Conservation (phyloP, 2,113 vertebrate genomes). For the Regulus satrapa region DNA sequence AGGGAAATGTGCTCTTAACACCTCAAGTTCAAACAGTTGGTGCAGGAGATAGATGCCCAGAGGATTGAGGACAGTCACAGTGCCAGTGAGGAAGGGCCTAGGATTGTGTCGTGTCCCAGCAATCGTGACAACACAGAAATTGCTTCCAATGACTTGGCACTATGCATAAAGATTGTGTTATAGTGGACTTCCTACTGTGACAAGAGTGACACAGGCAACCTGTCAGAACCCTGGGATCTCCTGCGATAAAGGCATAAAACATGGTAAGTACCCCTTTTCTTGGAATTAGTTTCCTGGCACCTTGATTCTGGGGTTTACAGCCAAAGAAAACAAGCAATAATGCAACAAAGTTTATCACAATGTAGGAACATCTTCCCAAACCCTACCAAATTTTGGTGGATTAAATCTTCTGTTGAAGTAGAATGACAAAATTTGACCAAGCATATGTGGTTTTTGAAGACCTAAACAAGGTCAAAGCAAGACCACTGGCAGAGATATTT, state of each 20-base stretch:
- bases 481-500: neutral
- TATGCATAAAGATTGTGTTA: neutral
- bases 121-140: rapidly evolving
- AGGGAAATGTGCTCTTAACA: constrained; percentile 2
- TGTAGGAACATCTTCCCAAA: neutral
- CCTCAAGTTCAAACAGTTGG: neutral
- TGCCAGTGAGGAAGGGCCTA: neutral
- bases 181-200: neutral
- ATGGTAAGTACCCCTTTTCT: neutral
- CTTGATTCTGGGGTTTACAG: neutral
- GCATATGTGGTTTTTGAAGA: neutral
- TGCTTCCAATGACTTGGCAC: neutral
- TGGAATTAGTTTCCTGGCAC: neutral
- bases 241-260: neutral
- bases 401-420: neutral
- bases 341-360: neutral
- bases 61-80: neutral
- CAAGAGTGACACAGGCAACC: neutral
- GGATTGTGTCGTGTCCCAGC: neutral
- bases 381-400: neutral
- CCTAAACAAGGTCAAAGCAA: neutral
- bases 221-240: neutral
- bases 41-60: neutral
- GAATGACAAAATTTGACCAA: neutral
- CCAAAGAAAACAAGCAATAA: neutral